Evolutionary conservation across 1,140 invertebrate genomes (phyloP).

Genomic region (Micrasema minimum): DNA sequence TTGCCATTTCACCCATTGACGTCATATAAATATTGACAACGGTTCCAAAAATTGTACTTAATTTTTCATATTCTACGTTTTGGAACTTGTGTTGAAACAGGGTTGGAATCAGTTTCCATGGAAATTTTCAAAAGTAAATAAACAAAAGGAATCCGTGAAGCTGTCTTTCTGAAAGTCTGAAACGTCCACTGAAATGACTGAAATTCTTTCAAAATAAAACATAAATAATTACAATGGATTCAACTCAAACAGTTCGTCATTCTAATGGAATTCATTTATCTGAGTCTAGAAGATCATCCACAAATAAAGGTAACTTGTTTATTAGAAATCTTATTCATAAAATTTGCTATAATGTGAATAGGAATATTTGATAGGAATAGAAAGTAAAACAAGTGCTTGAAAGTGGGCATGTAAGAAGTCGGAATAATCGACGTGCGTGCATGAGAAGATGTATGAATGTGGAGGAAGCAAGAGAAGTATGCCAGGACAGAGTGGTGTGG

Average conservation of each 20-base stretch:
- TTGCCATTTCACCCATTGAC: slow-evolving; percentile 15
- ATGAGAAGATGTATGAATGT: too few species aligned
- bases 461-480: too few species aligned
- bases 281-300: slow-evolving; percentile 47
- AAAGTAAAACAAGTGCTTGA: too few species aligned
- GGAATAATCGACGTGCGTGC: too few species aligned
- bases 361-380: too few species aligned
- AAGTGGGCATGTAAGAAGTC: too few species aligned
- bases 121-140: slow-evolving; percentile 27
- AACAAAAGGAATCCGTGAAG: slow-evolving; percentile 15
- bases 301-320: slow-evolving; percentile 27
- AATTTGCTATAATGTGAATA: too few species aligned
- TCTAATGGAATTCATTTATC: slow-evolving; percentile 48
- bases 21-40: slow-evolving; percentile 33
- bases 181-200: too few species aligned
- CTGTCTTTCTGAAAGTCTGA: too few species aligned
- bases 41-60: background rate
- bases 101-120: slow-evolving; percentile 34
- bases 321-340: too few species aligned
- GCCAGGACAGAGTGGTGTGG: too few species aligned
- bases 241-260: slow-evolving; percentile 35
- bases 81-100: slow-evolving; percentile 24
- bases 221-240: slow-evolving; percentile 38
- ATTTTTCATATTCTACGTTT: slow-evolving; percentile 6
- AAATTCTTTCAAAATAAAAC: too few species aligned